Conservation (phyloP, 2,113 vertebrate species). For the Ceyx melanurus region DNA sequence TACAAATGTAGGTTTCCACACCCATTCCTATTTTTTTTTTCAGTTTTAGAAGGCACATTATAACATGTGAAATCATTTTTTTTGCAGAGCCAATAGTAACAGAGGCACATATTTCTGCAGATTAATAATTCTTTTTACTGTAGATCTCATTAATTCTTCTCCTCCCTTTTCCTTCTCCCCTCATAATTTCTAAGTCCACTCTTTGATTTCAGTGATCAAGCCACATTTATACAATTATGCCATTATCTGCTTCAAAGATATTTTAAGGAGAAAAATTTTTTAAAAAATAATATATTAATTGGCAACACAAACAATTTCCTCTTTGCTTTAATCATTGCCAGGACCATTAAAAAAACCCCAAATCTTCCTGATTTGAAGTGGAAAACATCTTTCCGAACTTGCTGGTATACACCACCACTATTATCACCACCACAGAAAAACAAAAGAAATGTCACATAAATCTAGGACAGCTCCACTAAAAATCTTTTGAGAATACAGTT, state of each 20-base stretch:
- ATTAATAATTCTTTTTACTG: slow-evolving; percentile 67
- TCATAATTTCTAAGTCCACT: slow-evolving; percentile 40
- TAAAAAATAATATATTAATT: slow-evolving; percentile 1
- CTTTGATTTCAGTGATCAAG: slow-evolving; percentile 43
- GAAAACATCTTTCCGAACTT: slow-evolving; percentile 27
- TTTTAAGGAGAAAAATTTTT: slow-evolving; percentile 28
- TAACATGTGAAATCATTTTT: slow-evolving; percentile 48
- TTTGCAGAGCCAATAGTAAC: slow-evolving; percentile 34
- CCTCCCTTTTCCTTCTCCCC: slow-evolving; percentile 27
- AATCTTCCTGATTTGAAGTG: slow-evolving; percentile 2
- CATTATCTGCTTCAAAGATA: slow-evolving; percentile 47
- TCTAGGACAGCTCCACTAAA: neutral
- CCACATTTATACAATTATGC: slow-evolving; percentile 45
- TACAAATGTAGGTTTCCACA: slow-evolving; percentile 50
- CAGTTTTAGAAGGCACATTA: slow-evolving; percentile 34
- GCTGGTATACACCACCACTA: neutral
- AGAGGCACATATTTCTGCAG: slow-evolving; percentile 47
- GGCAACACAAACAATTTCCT: slow-evolving; percentile 7
- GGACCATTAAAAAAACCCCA: neutral
- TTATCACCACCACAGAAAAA: slow-evolving; percentile 24
- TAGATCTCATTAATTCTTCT: slow-evolving; percentile 54
- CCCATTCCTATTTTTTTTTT: slow-evolving; percentile 24
- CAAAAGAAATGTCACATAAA: neutral
- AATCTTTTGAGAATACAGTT: neutral
- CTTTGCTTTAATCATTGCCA: slow-evolving; percentile 11